A percentile compares a stretch with the other conserved stretches of the same genome.
phyloP scores from a whole-genome alignment of 2,888 invertebrate genomes.

The Ceraclea dissimilis region DNA sequence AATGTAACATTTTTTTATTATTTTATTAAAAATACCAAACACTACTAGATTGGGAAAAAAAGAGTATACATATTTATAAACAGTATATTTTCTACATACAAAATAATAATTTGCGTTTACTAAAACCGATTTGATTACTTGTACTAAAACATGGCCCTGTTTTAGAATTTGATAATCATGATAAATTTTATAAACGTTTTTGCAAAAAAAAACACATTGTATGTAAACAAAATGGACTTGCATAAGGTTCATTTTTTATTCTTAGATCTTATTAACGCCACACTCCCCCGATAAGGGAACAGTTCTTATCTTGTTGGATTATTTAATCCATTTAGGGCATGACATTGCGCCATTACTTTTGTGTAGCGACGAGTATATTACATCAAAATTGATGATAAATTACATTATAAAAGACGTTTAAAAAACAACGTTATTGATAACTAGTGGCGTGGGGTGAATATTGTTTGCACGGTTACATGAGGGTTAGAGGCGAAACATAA shows the following conservation, averaged over 20 bases:
- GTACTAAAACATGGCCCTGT: too few relatives aligned
- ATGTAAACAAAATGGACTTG: not conserved
- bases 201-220: too few relatives aligned
- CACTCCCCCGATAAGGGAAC: conserved; percentile 9
- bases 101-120: too few relatives aligned
- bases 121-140: too few relatives aligned
- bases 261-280: conserved; percentile 20
- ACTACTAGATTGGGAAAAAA: too few relatives aligned
- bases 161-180: too few relatives aligned
- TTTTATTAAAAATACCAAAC: too few relatives aligned
- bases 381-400: conserved; percentile 22
- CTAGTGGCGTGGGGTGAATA: not conserved
- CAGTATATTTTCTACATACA: too few relatives aligned
- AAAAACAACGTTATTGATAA: conserved; percentile 12
- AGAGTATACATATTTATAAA: too few relatives aligned
- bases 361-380: conserved; percentile 5
- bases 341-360: conserved; percentile 14
- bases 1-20: too few relatives aligned
- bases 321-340: conserved; percentile 24
- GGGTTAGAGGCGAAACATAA: not conserved
- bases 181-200: too few relatives aligned
- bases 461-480: not conserved
- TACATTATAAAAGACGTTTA: conserved; percentile 16
- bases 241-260: not conserved
- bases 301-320: conserved; percentile 17